Base-by-base conservation (phyloP, 1,140 invertebrate genomes). In the Aphaenogaster ashmeadi region DNA sequence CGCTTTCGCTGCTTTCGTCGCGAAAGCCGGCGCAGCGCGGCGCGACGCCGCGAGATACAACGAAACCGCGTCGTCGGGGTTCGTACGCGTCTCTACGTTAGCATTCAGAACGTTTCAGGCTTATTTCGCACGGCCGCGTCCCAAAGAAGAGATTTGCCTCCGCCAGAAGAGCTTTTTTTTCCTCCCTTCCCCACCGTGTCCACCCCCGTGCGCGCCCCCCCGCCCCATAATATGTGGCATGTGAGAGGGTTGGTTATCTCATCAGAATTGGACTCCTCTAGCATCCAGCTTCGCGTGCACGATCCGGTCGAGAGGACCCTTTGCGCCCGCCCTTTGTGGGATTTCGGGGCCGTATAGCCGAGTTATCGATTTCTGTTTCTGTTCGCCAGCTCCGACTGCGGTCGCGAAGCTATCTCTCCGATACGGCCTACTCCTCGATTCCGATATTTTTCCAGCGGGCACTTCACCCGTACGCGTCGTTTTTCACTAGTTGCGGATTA, bases 91-190 rank as follows among this genome's bases (percentile, higher is more conserved):
- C 91, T 94, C 91, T 93, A 94, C 94, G 94, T 95, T 94, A 94
- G 94, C 92, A 95, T 95, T 95, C 93, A 95, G 92, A 94, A 93
- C 92, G 93, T 91, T 94, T 94, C 41, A 47, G 94, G 94, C 94
- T 95, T 95, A 95, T 95, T 95, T 95, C 95, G 93, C 94, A 95
- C 94, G 93, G 93, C 85, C 92, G 93, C 88, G 75, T 92, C 72
- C 92, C 92, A 95, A 95, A 95, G 94, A 94, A 94, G 93, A 95
- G 94, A 95, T 95, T 95, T 95, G 94, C 95, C 94, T 95, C 92
- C 90, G 92, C 93, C 92, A 91, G 92, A 93, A 93, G 91, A 93
- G 92, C 87, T 91, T 93, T 95, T 95, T 93, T 94, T 94, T 93
- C 91, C 79, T 86, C 62, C 47, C 58, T 74, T 33, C 66, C 69